Evolutionary conservation across 2,888 invertebrate genomes (phyloP).

Genomic region (Monoplex corrugatus): DNA sequence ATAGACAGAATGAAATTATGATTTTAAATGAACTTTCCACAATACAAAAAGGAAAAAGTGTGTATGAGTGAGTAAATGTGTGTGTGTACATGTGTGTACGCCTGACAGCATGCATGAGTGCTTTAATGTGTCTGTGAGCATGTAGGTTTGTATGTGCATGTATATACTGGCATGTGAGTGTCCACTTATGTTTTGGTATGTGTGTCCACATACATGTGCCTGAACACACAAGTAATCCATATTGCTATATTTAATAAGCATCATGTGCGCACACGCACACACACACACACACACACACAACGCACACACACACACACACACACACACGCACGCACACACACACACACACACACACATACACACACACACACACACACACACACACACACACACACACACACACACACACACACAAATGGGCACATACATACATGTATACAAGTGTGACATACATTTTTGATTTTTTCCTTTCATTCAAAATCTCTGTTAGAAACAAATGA

Average conservation of each 20-base stretch:
- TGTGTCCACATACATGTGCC: not conserved
- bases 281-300: not conserved
- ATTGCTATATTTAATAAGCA: too few species aligned
- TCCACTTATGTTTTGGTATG: not conserved
- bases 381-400: too few species aligned
- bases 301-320: too few species aligned
- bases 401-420: too few species aligned
- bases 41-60: not conserved
- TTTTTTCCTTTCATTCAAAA: too few species aligned
- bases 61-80: not conserved
- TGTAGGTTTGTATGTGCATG: not conserved
- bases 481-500: too few species aligned
- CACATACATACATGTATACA: too few species aligned
- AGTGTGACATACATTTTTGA: too few species aligned
- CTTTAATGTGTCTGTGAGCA: not conserved
- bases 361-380: too few species aligned
- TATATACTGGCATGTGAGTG: not conserved
- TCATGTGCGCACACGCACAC: not conserved
- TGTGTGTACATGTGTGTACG: not conserved
- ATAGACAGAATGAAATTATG: conserved; percentile 38
- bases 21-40: not conserved
- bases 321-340: too few species aligned
- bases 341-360: too few species aligned
- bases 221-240: not conserved
- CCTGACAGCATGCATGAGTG: not conserved